Percentiles rank a stretch among this genome's conserved stretches.
Conservation (phyloP, 1,140 invertebrate species). For the Psilanteris sp. region DNA sequence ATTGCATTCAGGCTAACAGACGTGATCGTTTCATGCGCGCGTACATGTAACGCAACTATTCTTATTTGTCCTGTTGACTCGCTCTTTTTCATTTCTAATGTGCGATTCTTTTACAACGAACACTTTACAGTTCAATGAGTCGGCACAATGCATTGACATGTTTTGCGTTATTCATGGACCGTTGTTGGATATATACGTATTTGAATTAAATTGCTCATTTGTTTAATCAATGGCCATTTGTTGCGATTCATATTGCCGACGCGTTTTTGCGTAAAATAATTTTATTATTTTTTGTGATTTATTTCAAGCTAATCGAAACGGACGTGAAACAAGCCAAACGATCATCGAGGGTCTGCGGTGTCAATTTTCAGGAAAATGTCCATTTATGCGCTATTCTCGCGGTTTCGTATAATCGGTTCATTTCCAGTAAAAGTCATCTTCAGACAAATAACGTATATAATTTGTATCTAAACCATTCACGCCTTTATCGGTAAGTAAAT, state of each 20-base stretch:
- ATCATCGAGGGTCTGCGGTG: too few relatives aligned
- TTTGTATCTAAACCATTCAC: too few relatives aligned
- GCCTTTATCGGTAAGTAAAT: too few relatives aligned
- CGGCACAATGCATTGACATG: constrained; percentile 31
- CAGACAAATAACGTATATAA: too few relatives aligned
- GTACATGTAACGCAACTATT: constrained; percentile 11
- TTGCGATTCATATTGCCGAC: constrained; percentile 5
- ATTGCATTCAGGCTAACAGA: constrained; percentile 11
- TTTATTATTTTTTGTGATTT: too few relatives aligned
- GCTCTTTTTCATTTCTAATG: constrained; percentile 25
- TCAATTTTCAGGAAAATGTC: too few relatives aligned
- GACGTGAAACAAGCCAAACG: too few relatives aligned
- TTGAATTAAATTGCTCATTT: constrained; percentile 30
- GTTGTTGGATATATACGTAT: constrained; percentile 1
- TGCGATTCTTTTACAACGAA: constrained; percentile 17
- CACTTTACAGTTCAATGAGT: constrained; percentile 42
- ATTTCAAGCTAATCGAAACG: too few relatives aligned
- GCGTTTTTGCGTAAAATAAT: too few relatives aligned
- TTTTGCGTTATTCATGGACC: constrained; percentile 33
- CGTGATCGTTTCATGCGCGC: constrained; percentile 5
- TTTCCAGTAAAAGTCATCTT: too few relatives aligned
- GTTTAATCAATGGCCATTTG: constrained; percentile 24
- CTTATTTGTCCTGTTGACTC: constrained; percentile 12
- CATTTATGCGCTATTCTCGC: too few relatives aligned
- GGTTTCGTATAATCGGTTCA: too few relatives aligned